Conservation (phyloP, 1,140 invertebrate genomes). For the Physella acuta region DNA sequence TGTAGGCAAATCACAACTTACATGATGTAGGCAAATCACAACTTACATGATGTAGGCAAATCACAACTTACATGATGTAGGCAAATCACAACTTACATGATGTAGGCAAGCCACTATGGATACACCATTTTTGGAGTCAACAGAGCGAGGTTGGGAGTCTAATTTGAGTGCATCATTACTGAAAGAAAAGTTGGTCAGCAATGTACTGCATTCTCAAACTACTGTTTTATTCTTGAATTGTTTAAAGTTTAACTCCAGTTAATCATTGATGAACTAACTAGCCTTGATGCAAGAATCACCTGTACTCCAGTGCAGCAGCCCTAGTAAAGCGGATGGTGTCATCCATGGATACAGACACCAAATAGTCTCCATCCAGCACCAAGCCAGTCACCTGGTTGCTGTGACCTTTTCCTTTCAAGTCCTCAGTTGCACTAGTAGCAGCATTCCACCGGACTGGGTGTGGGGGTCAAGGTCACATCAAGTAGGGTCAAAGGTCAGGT, state of each 20-base stretch:
- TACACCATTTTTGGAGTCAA: slow-evolving; percentile 71
- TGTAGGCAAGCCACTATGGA: slow-evolving; percentile 78
- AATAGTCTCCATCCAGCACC: slow-evolving; percentile 67
- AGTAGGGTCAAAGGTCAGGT: no score
- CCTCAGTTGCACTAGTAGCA: slow-evolving; percentile 74
- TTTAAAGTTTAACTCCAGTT: neutral
- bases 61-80: no score
- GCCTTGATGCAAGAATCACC: slow-evolving; percentile 41
- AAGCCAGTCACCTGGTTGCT: slow-evolving; percentile 93
- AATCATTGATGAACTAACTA: neutral
- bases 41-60: no score
- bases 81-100: slow-evolving; percentile 68
- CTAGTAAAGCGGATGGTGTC: slow-evolving; percentile 78
- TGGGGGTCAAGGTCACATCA: no score
- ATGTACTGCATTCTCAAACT: neutral
- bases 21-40: no score
- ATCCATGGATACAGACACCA: slow-evolving; percentile 89
- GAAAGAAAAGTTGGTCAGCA: slow-evolving; percentile 28
- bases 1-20: no score
- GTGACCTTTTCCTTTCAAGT: slow-evolving; percentile 81
- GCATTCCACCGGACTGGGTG: slow-evolving; percentile 80
- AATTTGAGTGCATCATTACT: slow-evolving; percentile 67
- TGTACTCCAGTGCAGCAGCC: slow-evolving; percentile 69
- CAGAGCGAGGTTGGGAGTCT: slow-evolving; percentile 83
- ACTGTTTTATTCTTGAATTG: neutral